Conservation (phyloP, 2,113 vertebrate genomes). For the Myotis yumanensis region DNA sequence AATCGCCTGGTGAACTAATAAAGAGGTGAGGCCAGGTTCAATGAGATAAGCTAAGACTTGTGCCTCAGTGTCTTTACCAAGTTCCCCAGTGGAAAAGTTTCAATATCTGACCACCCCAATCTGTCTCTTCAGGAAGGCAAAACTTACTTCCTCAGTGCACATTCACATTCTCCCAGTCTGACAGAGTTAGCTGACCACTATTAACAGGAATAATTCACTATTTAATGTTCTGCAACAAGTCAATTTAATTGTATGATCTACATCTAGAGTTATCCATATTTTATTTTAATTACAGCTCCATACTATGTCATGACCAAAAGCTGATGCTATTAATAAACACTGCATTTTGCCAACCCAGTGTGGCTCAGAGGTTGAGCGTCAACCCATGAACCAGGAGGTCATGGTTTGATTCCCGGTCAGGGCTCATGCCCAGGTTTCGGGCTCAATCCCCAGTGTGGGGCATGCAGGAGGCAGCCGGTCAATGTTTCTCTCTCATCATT, state of each 20-base stretch:
- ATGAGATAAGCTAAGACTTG: not conserved
- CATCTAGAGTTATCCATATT: not conserved
- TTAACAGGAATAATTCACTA: not conserved
- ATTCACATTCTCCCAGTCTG: not conserved
- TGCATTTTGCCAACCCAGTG: not conserved
- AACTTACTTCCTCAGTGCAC: not conserved
- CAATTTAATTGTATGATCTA: not conserved
- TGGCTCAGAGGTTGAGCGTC: no score
- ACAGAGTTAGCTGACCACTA: not conserved
- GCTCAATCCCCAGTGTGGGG: no score
- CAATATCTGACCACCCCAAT: not conserved
- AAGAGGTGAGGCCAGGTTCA: not conserved
- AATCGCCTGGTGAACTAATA: not conserved
- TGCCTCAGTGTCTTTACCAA: not conserved
- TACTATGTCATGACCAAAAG: not conserved
- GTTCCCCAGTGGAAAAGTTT: not conserved
- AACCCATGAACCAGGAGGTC: no score
- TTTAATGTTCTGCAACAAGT: not conserved
- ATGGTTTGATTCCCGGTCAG: no score
- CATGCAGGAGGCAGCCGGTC: no score
- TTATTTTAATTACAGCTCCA: not conserved
- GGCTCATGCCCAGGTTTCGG: no score
- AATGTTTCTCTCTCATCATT: no score
- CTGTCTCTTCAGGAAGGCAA: not conserved
- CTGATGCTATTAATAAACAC: not conserved